phyloP scores from a whole-genome alignment of 2,113 vertebrate genomes.

The Phyllopteryx taeniolatus region DNA sequence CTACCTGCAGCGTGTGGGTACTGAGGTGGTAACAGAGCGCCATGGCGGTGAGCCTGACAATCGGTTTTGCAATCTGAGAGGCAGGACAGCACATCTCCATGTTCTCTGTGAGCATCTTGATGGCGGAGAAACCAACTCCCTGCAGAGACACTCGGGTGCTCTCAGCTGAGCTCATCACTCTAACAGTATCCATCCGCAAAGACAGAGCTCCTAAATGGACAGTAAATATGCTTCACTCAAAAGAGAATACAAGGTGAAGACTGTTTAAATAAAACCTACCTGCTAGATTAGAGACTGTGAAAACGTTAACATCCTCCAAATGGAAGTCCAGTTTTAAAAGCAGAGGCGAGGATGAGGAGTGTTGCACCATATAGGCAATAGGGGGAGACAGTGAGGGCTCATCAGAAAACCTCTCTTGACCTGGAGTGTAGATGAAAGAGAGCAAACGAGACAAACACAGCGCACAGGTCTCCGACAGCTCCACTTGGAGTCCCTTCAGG shows the following conservation, averaged over 20 bases:
- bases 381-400: conserved; percentile 29
- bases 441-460: conserved; percentile 88
- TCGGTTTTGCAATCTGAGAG: conserved; percentile 72
- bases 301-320: conserved; percentile 89
- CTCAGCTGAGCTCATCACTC: conserved; percentile 78
- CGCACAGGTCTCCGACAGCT: conserved; percentile 87
- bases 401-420: conserved; percentile 5
- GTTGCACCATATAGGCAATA: conserved; percentile 14
- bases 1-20: conserved; percentile 86
- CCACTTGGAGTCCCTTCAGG: conserved; percentile 87
- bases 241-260: neutral
- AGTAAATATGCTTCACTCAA: neutral
- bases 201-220: conserved; percentile 80
- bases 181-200: conserved; percentile 82
- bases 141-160: conserved; percentile 79
- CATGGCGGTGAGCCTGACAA: conserved; percentile 78
- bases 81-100: conserved; percentile 86
- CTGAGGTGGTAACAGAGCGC: conserved; percentile 80
- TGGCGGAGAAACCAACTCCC: conserved; percentile 81
- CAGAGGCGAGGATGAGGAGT: conserved; percentile 43
- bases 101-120: conserved; percentile 84
- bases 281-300: conserved; percentile 84
- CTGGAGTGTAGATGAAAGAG: conserved; percentile 64
- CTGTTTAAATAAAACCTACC: conserved; percentile 66
- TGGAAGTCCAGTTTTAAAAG: conserved; percentile 86